Evolutionary conservation across 2,113 vertebrate genomes (phyloP), one percentile per base, ranked within the genome.

Genomic region (Furnarius figulus): DNA sequence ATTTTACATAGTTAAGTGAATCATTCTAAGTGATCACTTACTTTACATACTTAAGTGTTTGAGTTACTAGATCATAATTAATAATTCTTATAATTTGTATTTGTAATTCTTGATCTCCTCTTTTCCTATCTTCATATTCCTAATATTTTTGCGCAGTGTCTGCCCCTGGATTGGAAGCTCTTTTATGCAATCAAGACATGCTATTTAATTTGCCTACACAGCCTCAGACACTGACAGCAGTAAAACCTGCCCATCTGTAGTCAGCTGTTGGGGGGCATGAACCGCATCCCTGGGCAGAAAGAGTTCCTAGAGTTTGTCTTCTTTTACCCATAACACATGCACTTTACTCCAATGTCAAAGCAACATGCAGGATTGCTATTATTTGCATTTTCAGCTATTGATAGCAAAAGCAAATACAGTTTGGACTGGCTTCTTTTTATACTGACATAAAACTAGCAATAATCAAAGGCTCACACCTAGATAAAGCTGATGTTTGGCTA

Each of bases 201-300:
- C 37, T 72, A 52, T 52, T 75, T 59, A 21, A 71, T 58, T 76
- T 79, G 37, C 6, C 40, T 73, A 22, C 22, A 21, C 23, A 87
- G 19, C 19, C 40, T 25, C 82, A 27, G 27, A 56, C 61, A 70
- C 11, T 6, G 18, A 47, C 0, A 75, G 47, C 66, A 72, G 52
- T 42, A 87, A 82, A 74, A 82, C 30, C 18, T 33, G 39, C 0
- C 0, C 9, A 37, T 59, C 50, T 62, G 31, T 10, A 46, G 17
- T 12, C 40, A 74, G 30, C 39, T 66, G 6, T 31, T 11, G 8
- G 9, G 13, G 28, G 27, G 81, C 27, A 78, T 2, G 15, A 94
- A 49, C 25, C 5, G 1, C 25, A 11, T 2, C 10, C 25, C 31
- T 33, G 39, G 1, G 0, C 37, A n/a, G 13, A 37, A 47, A n/a